These are phyloP conservation scores for Diachrysia chrysitis DNA, from an alignment of 2,888 invertebrate species.

Conservation along the genomic window DNA sequence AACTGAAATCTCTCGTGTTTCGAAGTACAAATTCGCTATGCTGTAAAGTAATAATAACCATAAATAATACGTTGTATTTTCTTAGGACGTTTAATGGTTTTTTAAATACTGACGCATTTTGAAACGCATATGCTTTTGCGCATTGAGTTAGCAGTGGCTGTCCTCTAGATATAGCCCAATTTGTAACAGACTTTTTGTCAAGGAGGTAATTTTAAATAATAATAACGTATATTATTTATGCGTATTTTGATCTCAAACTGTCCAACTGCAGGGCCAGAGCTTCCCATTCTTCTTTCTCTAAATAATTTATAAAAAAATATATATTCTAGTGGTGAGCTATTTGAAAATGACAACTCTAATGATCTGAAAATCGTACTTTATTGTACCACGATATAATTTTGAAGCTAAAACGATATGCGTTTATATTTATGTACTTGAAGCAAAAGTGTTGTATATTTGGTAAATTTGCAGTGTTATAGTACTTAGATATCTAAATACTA, in stretches of 20 bases:
- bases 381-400: not conserved
- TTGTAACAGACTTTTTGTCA: not conserved
- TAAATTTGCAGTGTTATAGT: not conserved
- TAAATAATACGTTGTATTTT: conserved; percentile 40
- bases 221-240: conserved; percentile 6
- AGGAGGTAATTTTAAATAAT: conserved; percentile 12
- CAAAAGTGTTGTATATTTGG: not conserved
- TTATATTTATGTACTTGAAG: not conserved
- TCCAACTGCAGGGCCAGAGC: too few relatives aligned
- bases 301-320: too few relatives aligned
- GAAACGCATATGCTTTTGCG: not conserved
- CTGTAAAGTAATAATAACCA: conserved; percentile 23
- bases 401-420: not conserved
- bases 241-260: too few relatives aligned
- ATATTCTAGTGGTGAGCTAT: too few relatives aligned
- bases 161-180: not conserved
- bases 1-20: conserved; percentile 30
- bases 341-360: too few relatives aligned
- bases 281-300: too few relatives aligned
- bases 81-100: conserved; percentile 2
- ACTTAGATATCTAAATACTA: conserved; percentile 4
- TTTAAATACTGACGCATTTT: not conserved
- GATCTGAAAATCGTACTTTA: too few relatives aligned
- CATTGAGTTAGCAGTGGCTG: not conserved
- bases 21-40: conserved; percentile 38